Evolutionary conservation across 2,113 vertebrate species (phyloP).

Genomic region (human (Homo sapiens)): DNA sequence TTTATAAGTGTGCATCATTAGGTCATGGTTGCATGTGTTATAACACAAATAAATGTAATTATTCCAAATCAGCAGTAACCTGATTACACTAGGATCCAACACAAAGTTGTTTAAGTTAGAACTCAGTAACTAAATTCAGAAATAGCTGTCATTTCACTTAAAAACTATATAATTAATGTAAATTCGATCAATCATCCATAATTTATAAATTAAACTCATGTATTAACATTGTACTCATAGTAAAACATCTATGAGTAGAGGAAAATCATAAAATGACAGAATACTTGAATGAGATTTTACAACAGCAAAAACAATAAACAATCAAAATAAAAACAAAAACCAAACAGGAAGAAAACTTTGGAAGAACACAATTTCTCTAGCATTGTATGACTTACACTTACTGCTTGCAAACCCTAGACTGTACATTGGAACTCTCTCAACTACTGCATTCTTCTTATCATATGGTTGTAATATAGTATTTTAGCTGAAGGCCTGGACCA

Average conservation of each 20-base stretch:
- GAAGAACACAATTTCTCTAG: neutral
- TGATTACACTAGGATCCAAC: neutral
- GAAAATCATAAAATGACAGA: neutral
- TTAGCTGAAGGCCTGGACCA: neutral
- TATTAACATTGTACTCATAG: neutral
- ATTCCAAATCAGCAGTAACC: neutral
- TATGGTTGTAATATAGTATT: neutral
- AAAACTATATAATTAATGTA: neutral
- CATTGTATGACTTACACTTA: neutral
- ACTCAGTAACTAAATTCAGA: neutral
- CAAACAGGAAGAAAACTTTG: neutral
- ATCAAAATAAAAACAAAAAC: neutral
- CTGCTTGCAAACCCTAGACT: neutral
- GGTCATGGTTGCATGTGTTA: neutral
- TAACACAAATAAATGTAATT: neutral
- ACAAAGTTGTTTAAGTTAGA: neutral
- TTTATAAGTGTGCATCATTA: neutral
- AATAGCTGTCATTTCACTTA: neutral
- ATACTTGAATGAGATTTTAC: neutral
- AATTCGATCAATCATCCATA: neutral
- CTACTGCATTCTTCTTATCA: neutral
- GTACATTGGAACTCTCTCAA: neutral
- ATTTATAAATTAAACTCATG: neutral
- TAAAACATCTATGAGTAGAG: neutral
- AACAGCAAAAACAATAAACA: neutral